A percentile compares a stretch with the other conserved stretches of the same genome.
phyloP scores from a whole-genome alignment of 2,113 vertebrate species.

The Neolamprologus cancellatus region DNA sequence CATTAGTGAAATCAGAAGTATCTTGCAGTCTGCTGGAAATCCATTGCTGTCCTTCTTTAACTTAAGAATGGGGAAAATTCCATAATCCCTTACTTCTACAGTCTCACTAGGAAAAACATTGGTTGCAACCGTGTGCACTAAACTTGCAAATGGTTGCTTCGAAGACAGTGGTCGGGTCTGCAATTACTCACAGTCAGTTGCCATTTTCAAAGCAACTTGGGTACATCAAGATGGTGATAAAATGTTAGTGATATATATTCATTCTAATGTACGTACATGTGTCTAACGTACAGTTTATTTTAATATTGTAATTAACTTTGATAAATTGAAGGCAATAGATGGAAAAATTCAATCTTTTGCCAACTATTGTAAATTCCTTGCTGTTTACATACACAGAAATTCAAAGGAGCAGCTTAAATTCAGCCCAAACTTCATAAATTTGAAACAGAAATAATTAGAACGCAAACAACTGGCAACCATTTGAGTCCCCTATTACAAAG shows the following conservation, averaged over 20 bases:
- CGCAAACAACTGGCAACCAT: background rate
- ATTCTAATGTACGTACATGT: background rate
- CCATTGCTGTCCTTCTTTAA: background rate
- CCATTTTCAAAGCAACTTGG: background rate
- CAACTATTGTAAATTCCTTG: background rate
- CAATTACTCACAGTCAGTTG: background rate
- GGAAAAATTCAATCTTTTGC: background rate
- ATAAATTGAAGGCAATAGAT: background rate
- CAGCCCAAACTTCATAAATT: background rate
- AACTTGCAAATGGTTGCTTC: background rate
- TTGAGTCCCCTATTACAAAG: background rate
- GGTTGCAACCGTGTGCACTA: background rate
- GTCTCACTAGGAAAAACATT: background rate
- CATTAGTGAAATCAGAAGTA: background rate
- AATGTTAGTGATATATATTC: background rate
- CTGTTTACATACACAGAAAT: background rate
- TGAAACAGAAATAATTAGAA: background rate
- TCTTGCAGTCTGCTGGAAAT: background rate
- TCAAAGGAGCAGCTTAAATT: background rate
- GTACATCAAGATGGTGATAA: background rate
- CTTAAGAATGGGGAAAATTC: background rate
- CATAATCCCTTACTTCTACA: background rate
- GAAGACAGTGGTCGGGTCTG: background rate
- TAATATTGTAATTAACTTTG: background rate
- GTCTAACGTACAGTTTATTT: background rate